Evolutionary conservation across 2,797 vertebrate species (phyloP), one percentile per base, ranked within the genome.

Genomic region (Tragopan temminckii): DNA sequence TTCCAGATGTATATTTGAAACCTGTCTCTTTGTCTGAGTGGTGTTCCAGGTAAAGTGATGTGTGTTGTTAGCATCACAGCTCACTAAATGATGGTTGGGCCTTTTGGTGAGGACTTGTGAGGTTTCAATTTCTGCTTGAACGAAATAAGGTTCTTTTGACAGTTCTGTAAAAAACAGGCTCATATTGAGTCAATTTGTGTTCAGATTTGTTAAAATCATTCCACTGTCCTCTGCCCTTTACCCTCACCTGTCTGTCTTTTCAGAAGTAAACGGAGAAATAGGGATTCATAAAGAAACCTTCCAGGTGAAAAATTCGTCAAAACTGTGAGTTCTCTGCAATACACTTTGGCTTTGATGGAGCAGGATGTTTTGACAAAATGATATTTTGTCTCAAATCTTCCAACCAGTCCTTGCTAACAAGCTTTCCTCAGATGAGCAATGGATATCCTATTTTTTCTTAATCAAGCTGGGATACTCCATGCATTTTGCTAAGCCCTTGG

Each of bases 401-500:
- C 69, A 48, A 57, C 11, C 31, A 93, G 55, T 33, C 52, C 77
- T 68, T 36, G 15, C 64, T 94, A 95, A 89, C 62, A 94, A 90
- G 72, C 79, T 80, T 95, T 84, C 46, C 42, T 67, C 55, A 91
- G 76, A 96, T 80, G 92, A 90, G 69, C 45, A 80, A 57, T 38
- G 24, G 71, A 75, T 82, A 68, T 67, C 43, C 40, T 78, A 50
- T 21, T 91, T 94, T 88, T 88, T 31, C 53, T 78, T 64, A 94
- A 79, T 96, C 92, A 90, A 89, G 31, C 87, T 90, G 64, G 71
- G 79, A 84, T 42, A 40, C 57, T 75, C 14, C 29, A 35, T 36
- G 67, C 33, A 94, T 84, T 91, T 92, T 95, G 85, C 80, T 76
- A 69, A 94, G 50, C 57, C n/a, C 67, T 81, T 71, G 85, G 91